A percentile compares a stretch with the other conserved stretches of the same genome.
These are phyloP conservation scores for Goniozus legneri DNA, from an alignment of 1,140 invertebrate species.

Conservation along the genomic window DNA sequence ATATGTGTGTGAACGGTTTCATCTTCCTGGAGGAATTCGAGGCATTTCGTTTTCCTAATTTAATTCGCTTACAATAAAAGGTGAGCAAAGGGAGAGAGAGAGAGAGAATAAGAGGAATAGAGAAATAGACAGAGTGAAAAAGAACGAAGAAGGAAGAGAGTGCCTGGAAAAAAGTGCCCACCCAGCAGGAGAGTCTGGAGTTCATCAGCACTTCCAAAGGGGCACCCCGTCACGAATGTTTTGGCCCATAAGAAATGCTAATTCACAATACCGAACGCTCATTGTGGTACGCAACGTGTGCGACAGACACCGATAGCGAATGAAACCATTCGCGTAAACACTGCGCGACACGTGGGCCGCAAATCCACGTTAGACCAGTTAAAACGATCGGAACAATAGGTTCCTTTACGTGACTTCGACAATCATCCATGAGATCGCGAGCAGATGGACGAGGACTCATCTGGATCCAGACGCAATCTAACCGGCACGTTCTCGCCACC, in stretches of 20 bases:
- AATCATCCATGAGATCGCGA: slow-evolving; percentile 14
- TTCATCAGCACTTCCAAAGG: slow-evolving; percentile 5
- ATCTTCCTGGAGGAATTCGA: too few relatives aligned
- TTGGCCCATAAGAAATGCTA: slow-evolving; percentile 34
- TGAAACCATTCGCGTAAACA: too few relatives aligned
- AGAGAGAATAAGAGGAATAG: too few relatives aligned
- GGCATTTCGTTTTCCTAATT: too few relatives aligned
- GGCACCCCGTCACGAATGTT: slow-evolving; percentile 21
- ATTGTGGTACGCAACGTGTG: slow-evolving; percentile 26
- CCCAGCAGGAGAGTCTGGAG: slow-evolving; percentile 28
- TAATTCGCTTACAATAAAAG: too few relatives aligned
- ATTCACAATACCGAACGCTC: slow-evolving; percentile 17
- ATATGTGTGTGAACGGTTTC: too few relatives aligned
- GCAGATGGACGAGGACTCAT: slow-evolving; percentile 25
- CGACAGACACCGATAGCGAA: slow-evolving; percentile 30
- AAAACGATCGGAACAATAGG: too few relatives aligned
- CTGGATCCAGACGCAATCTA: slow-evolving; percentile 21
- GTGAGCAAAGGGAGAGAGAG: too few relatives aligned
- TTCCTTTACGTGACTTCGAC: slow-evolving; percentile 6
- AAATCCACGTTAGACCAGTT: too few relatives aligned
- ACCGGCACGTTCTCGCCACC: slow-evolving; percentile 21
- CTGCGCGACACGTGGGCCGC: too few relatives aligned
- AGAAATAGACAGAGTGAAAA: too few relatives aligned
- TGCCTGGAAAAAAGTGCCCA: slow-evolving; percentile 12
- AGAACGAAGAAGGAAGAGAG: too few relatives aligned